A percentile compares a stretch with the other conserved stretches of the same genome.
These are phyloP conservation scores for Microcebus murinus DNA, from an alignment of 2,113 vertebrate genomes.

Conservation along the genomic window DNA sequence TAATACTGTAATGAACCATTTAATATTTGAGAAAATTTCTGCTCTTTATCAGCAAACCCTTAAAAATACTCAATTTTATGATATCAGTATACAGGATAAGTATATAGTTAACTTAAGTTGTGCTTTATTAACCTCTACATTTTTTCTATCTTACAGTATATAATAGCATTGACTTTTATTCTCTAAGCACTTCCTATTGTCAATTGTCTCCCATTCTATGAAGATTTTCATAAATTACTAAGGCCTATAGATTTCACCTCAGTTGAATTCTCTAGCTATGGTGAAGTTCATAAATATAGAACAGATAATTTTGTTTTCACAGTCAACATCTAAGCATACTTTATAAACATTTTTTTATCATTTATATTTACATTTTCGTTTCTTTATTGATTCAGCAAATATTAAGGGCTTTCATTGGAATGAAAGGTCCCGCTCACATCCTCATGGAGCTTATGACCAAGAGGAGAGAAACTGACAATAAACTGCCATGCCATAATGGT, in stretches of 20 bases:
- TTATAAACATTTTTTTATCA: neutral
- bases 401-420: neutral
- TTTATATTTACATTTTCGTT: slow-evolving; percentile 2
- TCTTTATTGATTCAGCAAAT: slow-evolving; percentile 20
- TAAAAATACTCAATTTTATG: neutral
- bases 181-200: neutral
- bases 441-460: neutral
- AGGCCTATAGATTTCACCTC: neutral
- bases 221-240: neutral
- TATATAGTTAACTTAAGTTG: neutral
- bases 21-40: neutral
- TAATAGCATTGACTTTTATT: neutral
- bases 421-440: neutral
- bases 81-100: neutral
- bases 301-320: neutral
- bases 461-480: neutral
- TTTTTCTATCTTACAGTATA: neutral
- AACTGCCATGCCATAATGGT: neutral
- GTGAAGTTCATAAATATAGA: neutral
- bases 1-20: neutral
- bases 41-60: neutral
- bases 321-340: neutral
- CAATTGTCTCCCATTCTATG: neutral
- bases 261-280: neutral
- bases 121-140: neutral